A percentile compares a stretch with the other conserved stretches of the same genome.
These are phyloP conservation scores for Beris chalybata DNA, from an alignment of 2,888 invertebrate species.

Conservation along the genomic window DNA sequence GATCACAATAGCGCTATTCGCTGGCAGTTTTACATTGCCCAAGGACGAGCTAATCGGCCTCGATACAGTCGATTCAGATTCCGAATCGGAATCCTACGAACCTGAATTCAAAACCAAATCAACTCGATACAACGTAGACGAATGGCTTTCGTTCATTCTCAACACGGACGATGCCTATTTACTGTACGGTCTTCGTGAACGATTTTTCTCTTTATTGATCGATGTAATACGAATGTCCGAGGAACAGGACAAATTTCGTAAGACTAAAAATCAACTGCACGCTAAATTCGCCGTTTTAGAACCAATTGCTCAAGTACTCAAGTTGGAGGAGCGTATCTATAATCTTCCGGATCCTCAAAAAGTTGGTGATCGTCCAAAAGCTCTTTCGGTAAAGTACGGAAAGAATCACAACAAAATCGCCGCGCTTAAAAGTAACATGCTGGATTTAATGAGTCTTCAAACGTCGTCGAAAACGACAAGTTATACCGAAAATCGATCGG, in stretches of 20 bases:
- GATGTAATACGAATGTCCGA: conserved; percentile 44
- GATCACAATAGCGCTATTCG: conserved; percentile 73
- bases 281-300: conserved; percentile 42
- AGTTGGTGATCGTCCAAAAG: conserved; percentile 47
- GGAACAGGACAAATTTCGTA: conserved; percentile 43
- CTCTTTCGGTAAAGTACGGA: conserved; percentile 34
- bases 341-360: conserved; percentile 43
- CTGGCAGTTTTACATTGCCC: conserved; percentile 40
- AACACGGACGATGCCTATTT: conserved; percentile 67
- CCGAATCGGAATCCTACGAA: conserved; percentile 18
- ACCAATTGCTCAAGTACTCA: conserved; percentile 42
- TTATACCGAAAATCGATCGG: not conserved
- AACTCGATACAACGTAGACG: conserved; percentile 61
- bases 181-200: conserved; percentile 70
- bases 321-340: conserved; percentile 42
- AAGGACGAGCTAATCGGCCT: conserved; percentile 30
- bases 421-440: conserved; percentile 5
- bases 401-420: conserved; percentile 2
- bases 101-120: not conserved
- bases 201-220: conserved; percentile 59
- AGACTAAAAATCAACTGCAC: conserved; percentile 33
- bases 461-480: not conserved
- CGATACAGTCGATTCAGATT: conserved; percentile 14
- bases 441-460: not conserved
- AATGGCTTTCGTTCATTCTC: conserved; percentile 72